A percentile compares a stretch with the other conserved stretches of the same genome.
These are phyloP conservation scores for Peribatodes rhomboidaria DNA, from an alignment of 2,888 invertebrate species.

Conservation along the genomic window DNA sequence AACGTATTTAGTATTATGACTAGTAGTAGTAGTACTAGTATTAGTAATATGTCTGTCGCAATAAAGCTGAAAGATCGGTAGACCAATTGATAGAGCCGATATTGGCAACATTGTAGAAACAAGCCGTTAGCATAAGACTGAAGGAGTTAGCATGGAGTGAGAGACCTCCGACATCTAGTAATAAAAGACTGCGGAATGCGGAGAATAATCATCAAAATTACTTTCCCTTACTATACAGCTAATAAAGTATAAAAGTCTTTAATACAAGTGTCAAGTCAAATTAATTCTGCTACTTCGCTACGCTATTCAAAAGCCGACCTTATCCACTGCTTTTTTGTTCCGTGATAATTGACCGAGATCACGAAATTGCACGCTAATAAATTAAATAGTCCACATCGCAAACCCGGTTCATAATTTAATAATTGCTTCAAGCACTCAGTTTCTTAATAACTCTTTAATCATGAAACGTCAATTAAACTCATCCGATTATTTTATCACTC, in stretches of 20 bases:
- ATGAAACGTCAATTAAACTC: neutral
- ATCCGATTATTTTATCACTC: neutral
- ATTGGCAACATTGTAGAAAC: too few relatives aligned
- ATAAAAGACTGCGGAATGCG: neutral
- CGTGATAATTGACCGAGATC: slow-evolving; percentile 21
- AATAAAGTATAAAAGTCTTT: neutral
- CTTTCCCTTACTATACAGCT: too few relatives aligned
- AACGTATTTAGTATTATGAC: too few relatives aligned
- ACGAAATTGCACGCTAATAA: slow-evolving; percentile 26
- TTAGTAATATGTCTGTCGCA: too few relatives aligned
- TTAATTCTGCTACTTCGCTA: slow-evolving; percentile 9
- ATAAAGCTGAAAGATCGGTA: too few relatives aligned
- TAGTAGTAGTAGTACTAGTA: too few relatives aligned
- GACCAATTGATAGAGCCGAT: too few relatives aligned
- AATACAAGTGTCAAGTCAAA: neutral
- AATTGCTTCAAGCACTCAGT: slow-evolving; percentile 5
- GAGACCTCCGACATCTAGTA: neutral
- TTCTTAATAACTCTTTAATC: slow-evolving; percentile 4
- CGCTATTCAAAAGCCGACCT: slow-evolving; percentile 1
- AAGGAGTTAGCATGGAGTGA: neutral
- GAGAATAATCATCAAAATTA: too few relatives aligned
- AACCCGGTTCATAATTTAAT: slow-evolving; percentile 10
- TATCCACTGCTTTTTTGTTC: slow-evolving; percentile 21
- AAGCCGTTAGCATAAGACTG: too few relatives aligned
- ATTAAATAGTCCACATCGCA: slow-evolving; percentile 27